Evolutionary conservation across 2,888 invertebrate genomes (phyloP).

Genomic region (Clostera curtula): DNA sequence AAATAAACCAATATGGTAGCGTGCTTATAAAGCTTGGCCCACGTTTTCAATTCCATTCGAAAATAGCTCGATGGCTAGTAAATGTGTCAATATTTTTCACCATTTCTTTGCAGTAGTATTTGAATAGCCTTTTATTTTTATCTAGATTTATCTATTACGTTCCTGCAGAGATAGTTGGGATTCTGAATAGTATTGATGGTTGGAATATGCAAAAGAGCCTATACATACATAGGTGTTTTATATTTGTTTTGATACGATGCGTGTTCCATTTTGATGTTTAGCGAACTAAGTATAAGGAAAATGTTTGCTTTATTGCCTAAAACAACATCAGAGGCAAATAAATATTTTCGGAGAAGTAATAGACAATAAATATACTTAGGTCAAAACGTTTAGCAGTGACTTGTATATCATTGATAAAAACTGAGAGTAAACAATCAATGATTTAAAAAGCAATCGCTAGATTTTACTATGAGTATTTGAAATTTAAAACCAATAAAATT

Average conservation of each 20-base stretch:
- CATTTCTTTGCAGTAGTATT: conserved; percentile 39
- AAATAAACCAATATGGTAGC: conserved; percentile 30
- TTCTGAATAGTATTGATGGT: conserved; percentile 34
- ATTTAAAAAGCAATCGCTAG: too few species aligned
- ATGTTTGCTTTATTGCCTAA: too few species aligned
- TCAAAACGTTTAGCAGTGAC: too few species aligned
- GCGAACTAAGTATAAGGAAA: too few species aligned
- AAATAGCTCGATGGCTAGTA: conserved; percentile 16
- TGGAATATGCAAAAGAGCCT: conserved; percentile 26
- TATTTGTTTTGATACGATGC: conserved; percentile 19
- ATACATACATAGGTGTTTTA: conserved; percentile 30
- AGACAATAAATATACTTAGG: too few species aligned
- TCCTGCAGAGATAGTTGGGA: conserved; percentile 28
- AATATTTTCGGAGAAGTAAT: too few species aligned
- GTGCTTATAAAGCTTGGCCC: conserved; percentile 37
- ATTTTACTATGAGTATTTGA: too few species aligned
- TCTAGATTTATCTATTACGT: conserved; percentile 60
- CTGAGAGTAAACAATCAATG: too few species aligned
- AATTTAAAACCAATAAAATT: too few species aligned
- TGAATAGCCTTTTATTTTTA: conserved; percentile 53
- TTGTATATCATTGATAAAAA: too few species aligned
- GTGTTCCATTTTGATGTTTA: too few species aligned
- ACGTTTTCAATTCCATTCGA: conserved; percentile 7
- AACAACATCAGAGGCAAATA: too few species aligned
- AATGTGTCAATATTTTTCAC: conserved; percentile 43